These are phyloP conservation scores for Glaucidium brasilianum DNA, from an alignment of 2,113 vertebrate genomes.

Conservation along the genomic window DNA sequence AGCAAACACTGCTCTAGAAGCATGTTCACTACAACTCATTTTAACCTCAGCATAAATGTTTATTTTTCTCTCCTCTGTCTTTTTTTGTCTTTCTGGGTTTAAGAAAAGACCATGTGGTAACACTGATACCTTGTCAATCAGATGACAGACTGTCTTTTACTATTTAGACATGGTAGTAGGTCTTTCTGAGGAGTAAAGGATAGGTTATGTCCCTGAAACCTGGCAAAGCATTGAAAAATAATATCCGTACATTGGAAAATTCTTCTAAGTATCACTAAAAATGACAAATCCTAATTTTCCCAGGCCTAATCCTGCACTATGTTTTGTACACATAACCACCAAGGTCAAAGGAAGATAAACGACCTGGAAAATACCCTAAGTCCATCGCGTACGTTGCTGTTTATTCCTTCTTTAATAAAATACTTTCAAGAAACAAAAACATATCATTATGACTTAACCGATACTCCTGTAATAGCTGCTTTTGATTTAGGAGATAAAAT, in stretches of 20 bases:
- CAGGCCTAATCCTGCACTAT: background rate
- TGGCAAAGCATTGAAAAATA: background rate
- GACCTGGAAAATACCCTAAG: background rate
- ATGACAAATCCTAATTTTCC: conserved; percentile 36
- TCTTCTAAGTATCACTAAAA: background rate
- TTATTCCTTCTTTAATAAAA: conserved; percentile 23
- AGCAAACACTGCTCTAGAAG: background rate
- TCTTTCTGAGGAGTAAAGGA: background rate
- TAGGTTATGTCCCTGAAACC: background rate
- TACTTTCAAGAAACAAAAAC: conserved; percentile 32
- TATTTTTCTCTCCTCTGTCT: background rate
- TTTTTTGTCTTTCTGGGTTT: background rate
- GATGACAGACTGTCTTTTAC: background rate
- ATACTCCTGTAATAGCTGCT: conserved; percentile 31
- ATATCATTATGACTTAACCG: conserved; percentile 30
- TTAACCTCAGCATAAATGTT: background rate
- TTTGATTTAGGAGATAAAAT: conserved; percentile 49
- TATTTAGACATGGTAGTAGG: background rate
- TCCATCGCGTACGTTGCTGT: background rate
- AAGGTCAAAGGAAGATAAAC: conserved; percentile 50
- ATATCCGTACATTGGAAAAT: background rate
- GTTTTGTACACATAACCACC: conserved; percentile 6
- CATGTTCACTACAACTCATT: background rate
- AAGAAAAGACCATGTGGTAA: background rate
- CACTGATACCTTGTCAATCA: background rate